A percentile compares a stretch with the other conserved stretches of the same genome.
Conservation (phyloP, 2,797 vertebrate species). For the Gobionotothen gibberifrons region DNA sequence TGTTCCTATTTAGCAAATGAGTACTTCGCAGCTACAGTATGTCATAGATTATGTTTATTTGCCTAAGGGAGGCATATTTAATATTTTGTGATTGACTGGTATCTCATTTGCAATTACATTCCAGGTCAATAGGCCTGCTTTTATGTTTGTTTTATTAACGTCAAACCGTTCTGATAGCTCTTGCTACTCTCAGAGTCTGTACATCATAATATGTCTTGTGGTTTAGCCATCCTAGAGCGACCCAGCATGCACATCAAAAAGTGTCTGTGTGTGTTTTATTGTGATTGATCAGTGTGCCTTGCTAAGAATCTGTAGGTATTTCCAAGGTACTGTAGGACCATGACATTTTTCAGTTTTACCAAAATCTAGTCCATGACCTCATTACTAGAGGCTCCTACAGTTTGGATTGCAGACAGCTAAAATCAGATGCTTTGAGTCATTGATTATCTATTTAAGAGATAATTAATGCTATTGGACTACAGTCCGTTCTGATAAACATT, state of each 20-base stretch:
- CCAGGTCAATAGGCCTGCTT: conserved; percentile 18
- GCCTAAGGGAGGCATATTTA: not conserved
- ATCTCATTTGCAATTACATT: conserved; percentile 42
- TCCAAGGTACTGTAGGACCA: not conserved
- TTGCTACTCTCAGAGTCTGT: conserved; percentile 2
- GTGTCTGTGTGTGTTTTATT: not conserved
- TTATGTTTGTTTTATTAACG: conserved; percentile 34
- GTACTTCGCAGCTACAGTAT: conserved; percentile 22
- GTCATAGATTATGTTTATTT: conserved; percentile 29
- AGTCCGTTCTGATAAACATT: not conserved
- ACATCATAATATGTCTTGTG: conserved; percentile 7
- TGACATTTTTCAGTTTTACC: not conserved
- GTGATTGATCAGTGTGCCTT: not conserved
- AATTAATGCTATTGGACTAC: not conserved
- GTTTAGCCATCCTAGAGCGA: conserved; percentile 1
- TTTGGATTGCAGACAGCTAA: not conserved
- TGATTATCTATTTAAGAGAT: not conserved
- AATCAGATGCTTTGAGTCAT: not conserved
- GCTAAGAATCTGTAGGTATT: not conserved
- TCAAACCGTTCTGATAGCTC: not conserved
- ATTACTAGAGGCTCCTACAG: not conserved
- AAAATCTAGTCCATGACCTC: not conserved
- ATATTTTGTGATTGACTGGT: conserved; percentile 39
- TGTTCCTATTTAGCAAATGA: conserved; percentile 1
- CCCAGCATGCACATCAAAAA: conserved; percentile 1